Conservation (phyloP, 2,888 invertebrate genomes). For the Orthosia incerta region DNA sequence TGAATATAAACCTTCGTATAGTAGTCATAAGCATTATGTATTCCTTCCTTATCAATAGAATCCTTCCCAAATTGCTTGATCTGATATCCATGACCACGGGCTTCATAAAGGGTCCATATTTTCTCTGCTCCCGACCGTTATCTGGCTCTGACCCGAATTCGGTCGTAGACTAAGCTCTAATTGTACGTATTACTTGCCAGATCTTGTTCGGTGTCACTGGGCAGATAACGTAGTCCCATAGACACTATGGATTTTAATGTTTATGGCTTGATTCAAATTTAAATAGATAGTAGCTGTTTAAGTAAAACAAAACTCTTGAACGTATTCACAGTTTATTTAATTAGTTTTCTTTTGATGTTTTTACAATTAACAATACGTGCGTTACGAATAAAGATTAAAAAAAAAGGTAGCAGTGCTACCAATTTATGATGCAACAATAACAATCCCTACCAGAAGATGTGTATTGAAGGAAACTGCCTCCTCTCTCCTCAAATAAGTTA, state of each 20-base stretch:
- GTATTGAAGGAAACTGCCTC: not conserved
- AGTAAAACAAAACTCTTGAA: too few relatives aligned
- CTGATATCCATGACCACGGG: conserved; percentile 29
- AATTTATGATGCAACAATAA: too few relatives aligned
- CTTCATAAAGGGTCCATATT: conserved; percentile 55
- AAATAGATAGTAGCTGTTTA: not conserved
- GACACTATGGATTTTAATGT: not conserved
- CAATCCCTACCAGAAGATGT: too few relatives aligned
- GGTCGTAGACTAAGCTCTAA: conserved; percentile 50
- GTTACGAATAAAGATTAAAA: too few relatives aligned
- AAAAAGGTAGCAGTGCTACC: too few relatives aligned
- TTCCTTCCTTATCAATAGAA: conserved; percentile 27
- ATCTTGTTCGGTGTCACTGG: conserved; percentile 47
- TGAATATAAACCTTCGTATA: not conserved
- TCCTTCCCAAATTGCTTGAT: conserved; percentile 47
- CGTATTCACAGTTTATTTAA: too few relatives aligned
- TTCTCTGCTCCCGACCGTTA: conserved; percentile 45
- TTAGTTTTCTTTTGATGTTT: too few relatives aligned
- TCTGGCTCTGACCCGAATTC: conserved; percentile 52
- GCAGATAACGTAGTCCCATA: conserved; percentile 27
- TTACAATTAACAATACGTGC: too few relatives aligned
- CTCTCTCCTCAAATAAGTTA: not conserved
- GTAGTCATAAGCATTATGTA: conserved; percentile 29
- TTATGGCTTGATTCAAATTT: not conserved
- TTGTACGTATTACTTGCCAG: conserved; percentile 50